Conservation (phyloP, 1,140 invertebrate genomes). For the Trigoniulus corallinus region DNA sequence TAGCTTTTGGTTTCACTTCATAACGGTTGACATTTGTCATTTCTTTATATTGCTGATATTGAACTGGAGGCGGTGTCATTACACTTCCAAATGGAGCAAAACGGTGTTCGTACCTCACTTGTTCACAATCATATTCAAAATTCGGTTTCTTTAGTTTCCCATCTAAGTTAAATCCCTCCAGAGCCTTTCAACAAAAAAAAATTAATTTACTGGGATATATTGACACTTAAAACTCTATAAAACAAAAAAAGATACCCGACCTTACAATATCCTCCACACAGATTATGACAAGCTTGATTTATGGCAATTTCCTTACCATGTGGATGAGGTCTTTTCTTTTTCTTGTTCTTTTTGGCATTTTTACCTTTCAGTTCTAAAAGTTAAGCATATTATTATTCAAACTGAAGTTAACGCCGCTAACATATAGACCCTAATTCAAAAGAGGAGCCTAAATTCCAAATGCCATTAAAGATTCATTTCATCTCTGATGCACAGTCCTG, state of each 20-base stretch:
- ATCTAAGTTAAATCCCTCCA: constrained; percentile 51
- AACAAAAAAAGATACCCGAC: constrained; percentile 26
- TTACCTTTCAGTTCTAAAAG: constrained; percentile 12
- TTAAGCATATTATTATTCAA: too few species aligned
- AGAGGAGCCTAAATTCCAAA: too few species aligned
- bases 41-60: constrained; percentile 65
- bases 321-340: constrained; percentile 53
- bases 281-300: constrained; percentile 76
- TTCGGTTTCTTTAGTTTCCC: constrained; percentile 53
- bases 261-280: constrained; percentile 91
- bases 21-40: constrained; percentile 41
- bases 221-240: not conserved
- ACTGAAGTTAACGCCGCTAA: too few species aligned
- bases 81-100: constrained; percentile 74
- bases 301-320: constrained; percentile 65
- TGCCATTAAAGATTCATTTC: too few species aligned
- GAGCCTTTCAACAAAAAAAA: constrained; percentile 36
- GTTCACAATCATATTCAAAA: constrained; percentile 80
- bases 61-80: constrained; percentile 73
- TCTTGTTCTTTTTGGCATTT: constrained; percentile 28
- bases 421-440: too few species aligned
- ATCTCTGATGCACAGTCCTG: too few species aligned
- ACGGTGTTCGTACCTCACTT: constrained; percentile 83
- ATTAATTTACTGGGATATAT: not conserved
- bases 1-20: constrained; percentile 19